Evolutionary conservation across 2,888 invertebrate species (phyloP).

Genomic region (Macrostomum cliftonense): DNA sequence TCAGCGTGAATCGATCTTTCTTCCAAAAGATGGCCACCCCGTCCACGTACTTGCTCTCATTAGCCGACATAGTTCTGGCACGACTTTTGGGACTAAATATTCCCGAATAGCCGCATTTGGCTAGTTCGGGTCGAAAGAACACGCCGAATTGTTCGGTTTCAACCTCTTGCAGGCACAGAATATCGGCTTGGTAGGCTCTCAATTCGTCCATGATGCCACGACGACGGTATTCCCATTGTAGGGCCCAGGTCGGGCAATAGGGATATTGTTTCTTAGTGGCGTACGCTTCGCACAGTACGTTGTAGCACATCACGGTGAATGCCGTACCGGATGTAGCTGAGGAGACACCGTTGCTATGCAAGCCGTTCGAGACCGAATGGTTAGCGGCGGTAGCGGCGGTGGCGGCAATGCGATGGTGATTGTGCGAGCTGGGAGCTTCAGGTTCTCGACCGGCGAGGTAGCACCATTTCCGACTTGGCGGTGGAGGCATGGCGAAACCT

Average conservation of each 20-base stretch:
- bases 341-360: no score
- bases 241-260: constrained; percentile 95
- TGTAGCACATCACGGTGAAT: constrained; percentile 98
- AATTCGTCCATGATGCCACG: constrained; percentile 79
- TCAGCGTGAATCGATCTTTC: constrained; percentile 30
- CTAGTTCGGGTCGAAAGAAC: constrained; percentile 81
- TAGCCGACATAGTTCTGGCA: constrained; percentile 90
- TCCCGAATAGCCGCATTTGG: constrained; percentile 63
- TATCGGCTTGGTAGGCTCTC: constrained; percentile 81
- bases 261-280: constrained; percentile 96
- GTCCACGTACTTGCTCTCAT: constrained; percentile 88
- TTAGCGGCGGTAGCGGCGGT: no score
- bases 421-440: no score
- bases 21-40: constrained; percentile 94
- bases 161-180: constrained; percentile 88
- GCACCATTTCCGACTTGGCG: no score
- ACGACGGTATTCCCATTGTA: constrained; percentile 82
- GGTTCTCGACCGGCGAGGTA: no score
- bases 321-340: no score
- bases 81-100: constrained; percentile 94
- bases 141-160: constrained; percentile 96
- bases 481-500: no score
- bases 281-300: constrained; percentile 94
- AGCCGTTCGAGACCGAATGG: no score
- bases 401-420: no score